Conservation (phyloP, 2,797 vertebrate genomes). For the Borostomias antarcticus region DNA sequence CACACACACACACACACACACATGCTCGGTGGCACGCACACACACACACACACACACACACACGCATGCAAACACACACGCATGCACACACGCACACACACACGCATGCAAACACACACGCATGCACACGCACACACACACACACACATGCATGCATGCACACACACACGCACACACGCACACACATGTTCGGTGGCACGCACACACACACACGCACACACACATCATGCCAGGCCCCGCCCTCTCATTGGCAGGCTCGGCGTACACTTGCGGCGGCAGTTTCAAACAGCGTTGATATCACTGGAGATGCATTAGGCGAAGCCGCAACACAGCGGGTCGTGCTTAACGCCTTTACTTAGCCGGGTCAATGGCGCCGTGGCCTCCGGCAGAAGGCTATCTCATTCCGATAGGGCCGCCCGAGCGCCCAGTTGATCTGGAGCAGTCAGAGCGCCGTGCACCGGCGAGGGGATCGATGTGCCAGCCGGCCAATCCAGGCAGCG, state of each 20-base stretch:
- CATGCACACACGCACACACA: too few species aligned
- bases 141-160: too few species aligned
- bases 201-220: constrained; percentile 11
- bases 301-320: constrained; percentile 42
- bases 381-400: constrained; percentile 59
- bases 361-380: constrained; percentile 46
- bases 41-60: neutral
- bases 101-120: neutral
- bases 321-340: constrained; percentile 51
- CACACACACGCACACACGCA: neutral
- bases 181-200: too few species aligned
- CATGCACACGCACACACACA: constrained; percentile 10
- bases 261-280: neutral
- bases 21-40: constrained; percentile 1
- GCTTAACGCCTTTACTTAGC: constrained; percentile 57
- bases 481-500: constrained; percentile 49
- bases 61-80: constrained; percentile 9
- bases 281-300: constrained; percentile 27
- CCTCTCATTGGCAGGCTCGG: constrained; percentile 43
- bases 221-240: constrained; percentile 25
- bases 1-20: constrained; percentile 3
- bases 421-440: constrained; percentile 52
- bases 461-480: constrained; percentile 60
- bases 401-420: constrained; percentile 34
- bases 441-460: constrained; percentile 46